phyloP scores from a whole-genome alignment of 2,113 vertebrate genomes.

The Glaucomys volans region DNA sequence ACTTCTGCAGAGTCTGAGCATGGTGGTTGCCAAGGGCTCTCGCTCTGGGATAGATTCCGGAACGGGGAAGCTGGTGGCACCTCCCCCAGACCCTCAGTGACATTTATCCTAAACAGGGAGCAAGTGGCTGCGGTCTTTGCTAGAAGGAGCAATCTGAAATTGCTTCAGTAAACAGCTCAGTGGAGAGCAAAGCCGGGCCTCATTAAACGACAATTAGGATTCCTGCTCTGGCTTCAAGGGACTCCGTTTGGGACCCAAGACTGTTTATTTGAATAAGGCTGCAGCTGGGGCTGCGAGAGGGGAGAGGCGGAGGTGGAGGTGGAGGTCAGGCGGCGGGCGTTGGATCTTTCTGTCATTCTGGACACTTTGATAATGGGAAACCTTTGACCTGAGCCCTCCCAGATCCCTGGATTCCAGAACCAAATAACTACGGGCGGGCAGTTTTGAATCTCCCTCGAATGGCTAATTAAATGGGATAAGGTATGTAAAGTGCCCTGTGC shows the following conservation, averaged over 20 bases:
- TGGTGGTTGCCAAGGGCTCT: neutral
- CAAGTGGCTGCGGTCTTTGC: conserved; percentile 79
- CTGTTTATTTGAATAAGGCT: conserved; percentile 82
- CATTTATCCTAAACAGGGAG: conserved; percentile 85
- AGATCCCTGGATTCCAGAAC: conserved; percentile 73
- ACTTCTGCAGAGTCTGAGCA: neutral
- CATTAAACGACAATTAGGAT: conserved; percentile 88
- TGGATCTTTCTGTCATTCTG: conserved; percentile 79
- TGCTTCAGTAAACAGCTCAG: conserved; percentile 86
- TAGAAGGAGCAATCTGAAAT: conserved; percentile 82
- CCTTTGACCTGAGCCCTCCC: conserved; percentile 80
- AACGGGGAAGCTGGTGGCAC: conserved; percentile 28
- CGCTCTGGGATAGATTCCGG: neutral
- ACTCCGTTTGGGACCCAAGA: conserved; percentile 77
- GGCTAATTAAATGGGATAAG: conserved; percentile 74
- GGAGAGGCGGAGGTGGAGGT: conserved; percentile 69
- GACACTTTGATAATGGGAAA: conserved; percentile 82
- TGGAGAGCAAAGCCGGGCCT: conserved; percentile 84
- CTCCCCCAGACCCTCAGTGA: conserved; percentile 76
- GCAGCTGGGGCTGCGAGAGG: neutral
- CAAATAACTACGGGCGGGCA: conserved; percentile 49
- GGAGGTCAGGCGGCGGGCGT: conserved; percentile 75
- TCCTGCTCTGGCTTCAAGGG: conserved; percentile 78
- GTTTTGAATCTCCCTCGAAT: conserved; percentile 72
- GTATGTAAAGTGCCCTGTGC: neutral